Base-by-base conservation (phyloP, 2,113 vertebrate species). In the Prionailurus viverrinus region DNA sequence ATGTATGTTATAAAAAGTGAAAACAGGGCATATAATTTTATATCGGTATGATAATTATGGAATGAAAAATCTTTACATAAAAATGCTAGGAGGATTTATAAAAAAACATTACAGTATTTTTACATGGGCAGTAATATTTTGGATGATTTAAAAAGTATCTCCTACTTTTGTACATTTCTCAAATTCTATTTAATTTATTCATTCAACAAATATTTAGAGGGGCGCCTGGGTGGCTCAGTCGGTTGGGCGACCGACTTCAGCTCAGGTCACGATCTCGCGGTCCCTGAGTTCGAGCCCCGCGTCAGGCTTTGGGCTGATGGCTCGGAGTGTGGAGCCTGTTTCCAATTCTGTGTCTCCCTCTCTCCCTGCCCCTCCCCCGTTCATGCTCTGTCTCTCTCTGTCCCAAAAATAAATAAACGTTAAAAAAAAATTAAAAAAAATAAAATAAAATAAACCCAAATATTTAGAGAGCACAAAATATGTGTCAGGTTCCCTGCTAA, bases 151-250 rank as follows among this genome's bases (percentile, higher is more conserved):
- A 92, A 92, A 94, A 95, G 23, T 48, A 55, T 45, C 18, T 88
- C 5, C 0, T 91, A 78, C 61, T 80, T 96, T 94, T 69, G 36
- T 16, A 69, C 45, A 45, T 83, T 95, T 94, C 18, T 92, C 41
- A 84, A 69, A 80, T 96, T 96, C 58, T 68, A 31, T 95, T 96
- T 95, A 89, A 79, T 1, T 93, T 96, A 74, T 91, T 96, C 33
- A 84, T 61, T 95, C 27, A 41, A 87, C 36, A 92, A 89, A 78
- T 96, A 94, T 48, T 80, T 94, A 84, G 92, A 74, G 31, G 39
- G 39, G 39, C 39, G 39, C 39, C 39, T 39, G 39, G 39, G 39
- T 39, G 39, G 39, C 39, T 39, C 39, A 39, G 39, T 39, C 39
- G 4, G 39, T 39, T 39, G 39, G 39, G 39, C 39, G 4, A 39